phyloP scores from a whole-genome alignment of 2,888 invertebrate species.

The Marasmarcha lunaedactyla region DNA sequence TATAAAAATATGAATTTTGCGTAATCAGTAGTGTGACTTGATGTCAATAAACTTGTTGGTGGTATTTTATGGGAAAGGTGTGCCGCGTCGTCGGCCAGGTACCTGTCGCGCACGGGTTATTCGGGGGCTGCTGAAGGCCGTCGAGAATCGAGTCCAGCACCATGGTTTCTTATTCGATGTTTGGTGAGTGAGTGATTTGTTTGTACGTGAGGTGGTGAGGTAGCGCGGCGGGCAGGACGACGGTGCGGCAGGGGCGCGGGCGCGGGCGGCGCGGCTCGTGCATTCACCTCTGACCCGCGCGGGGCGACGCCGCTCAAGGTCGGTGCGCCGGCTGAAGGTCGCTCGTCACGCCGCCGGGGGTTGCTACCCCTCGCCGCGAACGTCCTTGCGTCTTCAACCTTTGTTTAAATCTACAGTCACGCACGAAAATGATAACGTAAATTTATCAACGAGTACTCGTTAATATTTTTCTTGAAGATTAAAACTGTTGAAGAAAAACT shows the following conservation, averaged over 20 bases:
- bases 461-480: not conserved
- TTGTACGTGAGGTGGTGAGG: constrained; percentile 21
- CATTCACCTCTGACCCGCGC: constrained; percentile 70
- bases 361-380: constrained; percentile 32
- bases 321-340: constrained; percentile 69
- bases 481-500: too few relatives aligned
- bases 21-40: constrained; percentile 55
- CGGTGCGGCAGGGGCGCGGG: constrained; percentile 22
- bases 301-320: constrained; percentile 65
- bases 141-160: constrained; percentile 21
- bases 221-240: constrained; percentile 28
- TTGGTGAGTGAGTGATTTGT: constrained; percentile 15
- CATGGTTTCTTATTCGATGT: constrained; percentile 21
- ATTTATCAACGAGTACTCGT: not conserved
- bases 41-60: constrained; percentile 70
- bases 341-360: constrained; percentile 61
- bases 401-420: constrained; percentile 30
- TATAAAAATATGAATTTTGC: constrained; percentile 41
- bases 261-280: constrained; percentile 38
- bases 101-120: constrained; percentile 53
- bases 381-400: constrained; percentile 23
- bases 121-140: constrained; percentile 38
- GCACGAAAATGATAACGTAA: constrained; percentile 23
- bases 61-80: constrained; percentile 69
- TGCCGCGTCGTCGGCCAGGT: constrained; percentile 50